Base-by-base conservation (phyloP, 2,888 invertebrate genomes). In the Bursaphelenchus okinawaensis region DNA sequence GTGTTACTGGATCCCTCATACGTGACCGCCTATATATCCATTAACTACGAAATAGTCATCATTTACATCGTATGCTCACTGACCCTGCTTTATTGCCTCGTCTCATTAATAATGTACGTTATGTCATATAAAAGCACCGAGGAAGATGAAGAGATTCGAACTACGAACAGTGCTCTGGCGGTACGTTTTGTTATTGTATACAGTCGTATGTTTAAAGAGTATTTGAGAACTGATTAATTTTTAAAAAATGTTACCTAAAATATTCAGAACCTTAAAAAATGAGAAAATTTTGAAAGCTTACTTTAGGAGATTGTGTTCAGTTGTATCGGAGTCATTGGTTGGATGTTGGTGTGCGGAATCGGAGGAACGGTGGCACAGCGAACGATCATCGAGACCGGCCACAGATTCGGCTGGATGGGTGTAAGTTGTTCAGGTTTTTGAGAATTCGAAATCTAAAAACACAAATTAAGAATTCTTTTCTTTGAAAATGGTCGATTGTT, bases 301-400 rank as follows among this genome's bases (percentile, higher is more conserved):
- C 65, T 79, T 50, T 63, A 81, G 81, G 81, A 81, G 61, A 72
- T 78, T 28, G 75, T 81, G 61, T 77, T 80, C 67, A 72, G 76
- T 19, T 75, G 75, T 22, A 79, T 77, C 22, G 80, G 80, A 50
- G 78, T 81, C 28, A 78, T 81, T 67, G 79, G 78, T 55, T 81
- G 81, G 81, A 72, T 81, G 59, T 70, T 81, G 58, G 75, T 81
- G 52, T 78, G 80, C 62, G 81, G 81, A 27, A 77, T 81, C 64
- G 80, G 77, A 28, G 79, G 77, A 62, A 79, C 73, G 50, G 73
- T 81, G 60, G 76, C 79, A 0, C 80, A 80, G 62, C 55, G 77
- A 55, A 81, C 80, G 16, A 81, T 80, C n/a, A 72, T 78, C 66
- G 78, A 81, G 70, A 81, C 81, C 24, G 81, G 81, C 40, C 75